Base-by-base conservation (phyloP, 2,113 vertebrate species). In the Corynorhinus townsendii region DNA sequence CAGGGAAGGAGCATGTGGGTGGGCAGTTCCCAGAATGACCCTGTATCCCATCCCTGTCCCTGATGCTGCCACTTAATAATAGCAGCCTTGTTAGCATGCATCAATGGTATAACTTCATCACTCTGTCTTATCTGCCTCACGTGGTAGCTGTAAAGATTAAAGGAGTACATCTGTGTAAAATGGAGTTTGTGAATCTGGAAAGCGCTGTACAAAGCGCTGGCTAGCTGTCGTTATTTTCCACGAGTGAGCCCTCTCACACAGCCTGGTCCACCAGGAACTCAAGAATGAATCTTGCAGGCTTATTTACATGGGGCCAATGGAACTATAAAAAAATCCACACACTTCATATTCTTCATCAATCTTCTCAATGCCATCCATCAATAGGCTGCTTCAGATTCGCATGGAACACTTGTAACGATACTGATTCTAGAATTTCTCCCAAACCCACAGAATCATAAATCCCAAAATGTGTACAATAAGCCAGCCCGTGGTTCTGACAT, bases 371-470 rank as follows among this genome's bases (percentile, higher is more conserved):
- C 15, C 28, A n/a, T 9, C 54, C 49, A 49, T 68, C 59, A 33
- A 38, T 7, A 90, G 38, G 56, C 71, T 20, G 38, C 64, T 75
- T 83, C 71, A 28, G 15, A 91, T 79, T 83, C 69, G 68, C 64
- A 45, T 0, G 24, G 20, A 77, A 3, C 56, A 35, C 40, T 86
- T 83, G 6, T 19, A 17, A 81, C 89, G 64, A 71, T 4, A 17
- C 30, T 69, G 85, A 72, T 62, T 92, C 79, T 68, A 77, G 62
- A 11, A 76, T 83, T 95, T 93, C 89, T 86, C 69, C 86, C 62
- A 83, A 75, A 94, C 9, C 49, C 79, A 83, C 5, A 82, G 62
- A 64, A 88, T 43, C 62, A 47, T 59, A 89, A 72, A 28, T 35
- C 49, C 22, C 75, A 47, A 86, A 89, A 56, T 3, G 1, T 33